Evolutionary conservation across 1,140 invertebrate genomes (phyloP).

Genomic region (Drosophila ogumai): DNA sequence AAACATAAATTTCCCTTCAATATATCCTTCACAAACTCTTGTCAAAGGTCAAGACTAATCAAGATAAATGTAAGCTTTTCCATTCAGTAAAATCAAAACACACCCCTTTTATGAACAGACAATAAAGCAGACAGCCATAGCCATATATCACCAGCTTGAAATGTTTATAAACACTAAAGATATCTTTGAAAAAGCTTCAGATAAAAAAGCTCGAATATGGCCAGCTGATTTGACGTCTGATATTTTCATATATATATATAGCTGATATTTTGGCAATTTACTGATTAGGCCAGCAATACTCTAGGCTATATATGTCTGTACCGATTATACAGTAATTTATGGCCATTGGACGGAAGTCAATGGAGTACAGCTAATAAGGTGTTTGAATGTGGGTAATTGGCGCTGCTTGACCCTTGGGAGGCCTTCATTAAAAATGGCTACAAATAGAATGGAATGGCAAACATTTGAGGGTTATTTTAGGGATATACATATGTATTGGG

Average conservation of each 20-base stretch:
- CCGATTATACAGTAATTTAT: constrained; percentile 39
- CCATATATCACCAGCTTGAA: not conserved
- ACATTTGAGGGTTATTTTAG: not conserved
- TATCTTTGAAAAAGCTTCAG: constrained; percentile 17
- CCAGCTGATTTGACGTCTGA: constrained; percentile 1
- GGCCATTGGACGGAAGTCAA: constrained; percentile 37
- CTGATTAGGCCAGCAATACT: constrained; percentile 51
- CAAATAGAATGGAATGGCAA: constrained; percentile 1
- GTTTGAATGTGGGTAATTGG: constrained; percentile 41
- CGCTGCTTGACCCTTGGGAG: constrained; percentile 33
- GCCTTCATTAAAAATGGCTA: not conserved
- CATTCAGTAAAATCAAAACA: constrained; percentile 17
- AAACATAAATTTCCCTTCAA: not conserved
- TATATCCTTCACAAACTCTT: not conserved
- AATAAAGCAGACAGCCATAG: not conserved
- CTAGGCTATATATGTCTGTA: not conserved
- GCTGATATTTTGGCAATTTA: constrained; percentile 36
- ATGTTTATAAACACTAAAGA: constrained; percentile 28
- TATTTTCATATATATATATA: constrained; percentile 7
- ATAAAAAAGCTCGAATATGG: constrained; percentile 31
- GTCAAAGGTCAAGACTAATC: constrained; percentile 19
- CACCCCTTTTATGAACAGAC: constrained; percentile 17
- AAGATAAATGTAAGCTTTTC: not conserved
- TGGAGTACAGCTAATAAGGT: constrained; percentile 22
- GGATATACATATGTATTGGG: too few relatives aligned